These are phyloP conservation scores for Entomobrya multifasciata DNA, from an alignment of 2,888 invertebrate genomes.

Conservation along the genomic window DNA sequence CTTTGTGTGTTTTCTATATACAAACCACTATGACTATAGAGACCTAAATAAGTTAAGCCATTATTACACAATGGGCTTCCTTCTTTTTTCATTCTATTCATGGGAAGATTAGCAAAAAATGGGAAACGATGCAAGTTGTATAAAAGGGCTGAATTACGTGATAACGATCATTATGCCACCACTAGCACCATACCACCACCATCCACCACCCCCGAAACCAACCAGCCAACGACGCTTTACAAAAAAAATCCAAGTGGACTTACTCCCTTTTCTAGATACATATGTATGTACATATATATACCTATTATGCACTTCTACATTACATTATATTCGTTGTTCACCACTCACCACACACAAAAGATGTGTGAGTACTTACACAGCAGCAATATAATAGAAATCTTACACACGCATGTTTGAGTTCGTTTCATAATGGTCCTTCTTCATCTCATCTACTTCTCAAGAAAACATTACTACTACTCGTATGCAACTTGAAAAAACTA, in stretches of 20 bases:
- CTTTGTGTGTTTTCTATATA: background rate
- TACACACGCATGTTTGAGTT: conserved; percentile 50
- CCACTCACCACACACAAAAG: conserved; percentile 37
- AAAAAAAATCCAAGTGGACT: conserved; percentile 17
- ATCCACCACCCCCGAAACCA: conserved; percentile 17
- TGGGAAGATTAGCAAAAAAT: conserved; percentile 55
- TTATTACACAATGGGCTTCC: conserved; percentile 53
- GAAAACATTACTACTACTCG: conserved; percentile 18
- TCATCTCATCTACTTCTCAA: background rate
- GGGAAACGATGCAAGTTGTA: conserved; percentile 50
- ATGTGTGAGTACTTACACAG: background rate
- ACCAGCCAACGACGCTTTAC: conserved; percentile 5
- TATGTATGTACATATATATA: too few species aligned
- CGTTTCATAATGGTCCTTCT: conserved; percentile 42
- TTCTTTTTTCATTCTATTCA: conserved; percentile 50
- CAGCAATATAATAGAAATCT: conserved; percentile 38
- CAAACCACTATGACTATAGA: too few species aligned
- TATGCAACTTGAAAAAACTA: background rate
- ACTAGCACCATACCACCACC: background rate
- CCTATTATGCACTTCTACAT: too few species aligned
- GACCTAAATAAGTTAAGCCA: conserved; percentile 33
- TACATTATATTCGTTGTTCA: background rate
- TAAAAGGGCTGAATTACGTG: conserved; percentile 64
- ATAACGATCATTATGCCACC: conserved; percentile 63
- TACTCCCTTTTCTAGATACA: too few species aligned